These are phyloP conservation scores for Tarsius wallacei DNA, from an alignment of 2,797 vertebrate genomes.

Conservation along the genomic window DNA sequence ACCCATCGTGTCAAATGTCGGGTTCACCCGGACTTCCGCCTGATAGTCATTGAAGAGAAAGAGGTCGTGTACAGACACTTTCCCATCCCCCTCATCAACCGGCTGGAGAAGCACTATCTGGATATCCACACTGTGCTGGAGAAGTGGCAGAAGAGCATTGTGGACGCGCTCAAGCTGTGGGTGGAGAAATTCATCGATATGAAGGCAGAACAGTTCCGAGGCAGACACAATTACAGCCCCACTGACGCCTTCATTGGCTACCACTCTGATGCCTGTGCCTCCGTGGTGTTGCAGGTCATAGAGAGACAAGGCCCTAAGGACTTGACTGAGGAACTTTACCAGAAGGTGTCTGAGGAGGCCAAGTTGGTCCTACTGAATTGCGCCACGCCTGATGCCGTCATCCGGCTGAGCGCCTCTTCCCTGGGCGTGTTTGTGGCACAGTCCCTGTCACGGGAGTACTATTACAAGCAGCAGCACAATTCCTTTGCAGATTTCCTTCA, in stretches of 20 bases:
- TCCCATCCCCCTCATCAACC: constrained; percentile 98
- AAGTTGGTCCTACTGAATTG: constrained; percentile 94
- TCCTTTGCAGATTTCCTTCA: constrained; percentile 94
- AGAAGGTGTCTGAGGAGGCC: constrained; percentile 89
- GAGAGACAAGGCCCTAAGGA: constrained; percentile 87
- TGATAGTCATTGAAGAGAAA: constrained; percentile 98
- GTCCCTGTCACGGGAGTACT: constrained; percentile 91
- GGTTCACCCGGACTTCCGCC: constrained; percentile 95
- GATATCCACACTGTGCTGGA: constrained; percentile 95
- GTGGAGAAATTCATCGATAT: constrained; percentile 90
- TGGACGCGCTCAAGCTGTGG: constrained; percentile 93
- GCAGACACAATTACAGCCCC: constrained; percentile 90
- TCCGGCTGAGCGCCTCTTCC: constrained; percentile 92
- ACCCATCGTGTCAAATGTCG: constrained; percentile 99
- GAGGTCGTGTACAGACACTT: constrained; percentile 97
- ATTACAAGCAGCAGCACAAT: constrained; percentile 93
- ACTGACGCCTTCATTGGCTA: constrained; percentile 96
- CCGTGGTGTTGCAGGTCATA: constrained; percentile 94
- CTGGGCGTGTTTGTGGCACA: constrained; percentile 88
- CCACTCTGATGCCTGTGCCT: constrained; percentile 96
- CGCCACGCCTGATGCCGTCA: constrained; percentile 96
- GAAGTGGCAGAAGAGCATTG: constrained; percentile 91
- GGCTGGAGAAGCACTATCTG: constrained; percentile 98
- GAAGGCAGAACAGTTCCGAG: constrained; percentile 71
- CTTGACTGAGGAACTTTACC: constrained; percentile 77